These are phyloP conservation scores for Heterodera schachtii DNA, from an alignment of 1,140 invertebrate species.

Conservation along the genomic window DNA sequence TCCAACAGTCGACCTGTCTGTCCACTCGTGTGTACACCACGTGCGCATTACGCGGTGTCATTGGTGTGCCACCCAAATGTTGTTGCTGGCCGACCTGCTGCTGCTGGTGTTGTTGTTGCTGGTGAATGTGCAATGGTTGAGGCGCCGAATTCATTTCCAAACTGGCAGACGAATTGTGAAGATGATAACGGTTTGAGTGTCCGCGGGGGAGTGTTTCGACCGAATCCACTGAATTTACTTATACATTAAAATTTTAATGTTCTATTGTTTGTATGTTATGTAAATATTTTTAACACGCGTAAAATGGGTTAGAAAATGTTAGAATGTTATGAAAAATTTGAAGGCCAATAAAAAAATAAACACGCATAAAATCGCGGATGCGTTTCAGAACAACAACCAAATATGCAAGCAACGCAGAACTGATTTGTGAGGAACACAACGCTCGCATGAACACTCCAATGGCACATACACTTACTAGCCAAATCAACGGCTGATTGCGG, in stretches of 20 bases:
- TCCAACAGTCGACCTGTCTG: slow-evolving; percentile 38
- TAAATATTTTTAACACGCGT: no score
- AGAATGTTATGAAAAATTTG: neutral
- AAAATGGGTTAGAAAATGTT: no score
- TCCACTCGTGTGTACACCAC: slow-evolving; percentile 50
- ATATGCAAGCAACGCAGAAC: neutral
- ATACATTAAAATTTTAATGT: neutral
- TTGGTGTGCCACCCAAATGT: slow-evolving; percentile 19
- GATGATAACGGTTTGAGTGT: neutral
- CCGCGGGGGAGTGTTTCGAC: slow-evolving; percentile 8
- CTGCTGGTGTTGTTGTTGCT: neutral
- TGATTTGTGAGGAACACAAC: no score
- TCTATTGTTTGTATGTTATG: neutral
- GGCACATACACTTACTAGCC: neutral
- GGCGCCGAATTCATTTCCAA: slow-evolving; percentile 26
- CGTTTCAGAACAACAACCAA: neutral
- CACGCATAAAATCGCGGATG: neutral
- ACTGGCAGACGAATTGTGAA: slow-evolving; percentile 34
- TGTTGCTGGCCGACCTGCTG: neutral
- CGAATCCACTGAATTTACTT: slow-evolving; percentile 5
- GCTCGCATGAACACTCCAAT: neutral
- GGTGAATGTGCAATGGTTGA: slow-evolving; percentile 9
- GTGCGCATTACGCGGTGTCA: slow-evolving; percentile 49
- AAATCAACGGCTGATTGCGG: neutral
- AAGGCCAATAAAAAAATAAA: neutral